phyloP scores from a whole-genome alignment of 2,888 invertebrate species.

The Hofmannophila pseudospretella region DNA sequence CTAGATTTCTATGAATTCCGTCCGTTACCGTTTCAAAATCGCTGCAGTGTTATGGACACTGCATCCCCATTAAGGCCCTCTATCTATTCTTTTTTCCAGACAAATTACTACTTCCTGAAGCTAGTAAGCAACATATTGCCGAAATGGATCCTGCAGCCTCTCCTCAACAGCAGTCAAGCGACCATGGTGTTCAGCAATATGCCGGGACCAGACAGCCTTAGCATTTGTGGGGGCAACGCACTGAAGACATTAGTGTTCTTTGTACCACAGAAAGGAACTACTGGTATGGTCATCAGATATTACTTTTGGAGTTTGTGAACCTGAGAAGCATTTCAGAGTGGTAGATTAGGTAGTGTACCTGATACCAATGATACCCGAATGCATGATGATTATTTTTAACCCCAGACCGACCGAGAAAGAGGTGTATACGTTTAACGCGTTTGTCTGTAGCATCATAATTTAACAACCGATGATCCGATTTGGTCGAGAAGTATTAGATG shows the following conservation, averaged over 20 bases:
- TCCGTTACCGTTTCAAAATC: too few species aligned
- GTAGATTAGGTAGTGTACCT: background rate
- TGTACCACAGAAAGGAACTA: constrained; percentile 69
- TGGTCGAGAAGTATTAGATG: too few species aligned
- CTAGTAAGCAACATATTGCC: constrained; percentile 59
- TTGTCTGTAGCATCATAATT: too few species aligned
- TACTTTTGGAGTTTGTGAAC: background rate
- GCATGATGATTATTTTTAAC: too few species aligned
- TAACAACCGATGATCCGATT: too few species aligned
- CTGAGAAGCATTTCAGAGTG: background rate
- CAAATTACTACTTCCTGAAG: constrained; percentile 69
- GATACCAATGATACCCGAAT: too few species aligned
- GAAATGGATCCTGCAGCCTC: constrained; percentile 42
- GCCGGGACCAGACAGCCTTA: constrained; percentile 58
- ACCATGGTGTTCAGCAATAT: constrained; percentile 73
- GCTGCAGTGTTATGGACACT: too few species aligned
- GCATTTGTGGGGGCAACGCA: constrained; percentile 50
- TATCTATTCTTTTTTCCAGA: too few species aligned
- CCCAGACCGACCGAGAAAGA: too few species aligned
- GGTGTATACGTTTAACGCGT: too few species aligned
- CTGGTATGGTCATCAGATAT: constrained; percentile 60
- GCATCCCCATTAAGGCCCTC: too few species aligned
- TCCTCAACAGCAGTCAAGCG: constrained; percentile 60
- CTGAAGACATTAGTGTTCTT: constrained; percentile 69
- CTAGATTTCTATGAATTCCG: too few species aligned